Conservation (phyloP, 2,888 invertebrate genomes). For the Smittia sp. region DNA sequence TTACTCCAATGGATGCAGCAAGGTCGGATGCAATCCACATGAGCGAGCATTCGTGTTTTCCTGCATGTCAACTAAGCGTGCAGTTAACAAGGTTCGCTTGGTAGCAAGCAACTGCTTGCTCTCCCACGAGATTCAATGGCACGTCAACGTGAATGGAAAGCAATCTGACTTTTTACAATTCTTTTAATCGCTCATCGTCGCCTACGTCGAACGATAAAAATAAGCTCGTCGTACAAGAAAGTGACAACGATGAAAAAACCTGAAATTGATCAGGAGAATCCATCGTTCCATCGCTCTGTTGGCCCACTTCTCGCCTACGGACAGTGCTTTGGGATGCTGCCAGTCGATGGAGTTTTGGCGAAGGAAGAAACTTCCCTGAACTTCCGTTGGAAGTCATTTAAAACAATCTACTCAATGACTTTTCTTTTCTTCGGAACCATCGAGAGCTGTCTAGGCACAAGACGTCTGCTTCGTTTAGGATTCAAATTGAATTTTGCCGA, state of each 20-base stretch:
- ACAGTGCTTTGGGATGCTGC: constrained; percentile 19
- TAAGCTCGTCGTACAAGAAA: no score
- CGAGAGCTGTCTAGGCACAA: not conserved
- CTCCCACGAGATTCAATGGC: no score
- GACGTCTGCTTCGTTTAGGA: constrained; percentile 3
- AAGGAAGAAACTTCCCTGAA: constrained; percentile 52
- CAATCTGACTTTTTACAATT: no score
- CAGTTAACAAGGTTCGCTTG: no score
- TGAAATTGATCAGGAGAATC: not conserved
- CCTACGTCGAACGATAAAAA: no score
- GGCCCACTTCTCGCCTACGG: constrained; percentile 5
- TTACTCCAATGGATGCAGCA: no score
- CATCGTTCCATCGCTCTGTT: constrained; percentile 22
- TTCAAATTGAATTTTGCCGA: constrained; percentile 22
- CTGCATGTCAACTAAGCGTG: no score
- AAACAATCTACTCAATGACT: constrained; percentile 46
- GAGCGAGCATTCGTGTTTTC: no score
- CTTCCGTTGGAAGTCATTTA: constrained; percentile 50
- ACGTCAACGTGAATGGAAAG: no score
- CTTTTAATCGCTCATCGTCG: no score
- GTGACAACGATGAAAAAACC: not conserved
- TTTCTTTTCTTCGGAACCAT: constrained; percentile 15
- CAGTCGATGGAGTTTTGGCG: constrained; percentile 55
- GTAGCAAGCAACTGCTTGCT: no score
- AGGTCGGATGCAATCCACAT: no score